Percentiles rank a stretch among this genome's conserved stretches.
phyloP scores from a whole-genome alignment of 2,888 invertebrate species.

The Schizotus pectinicornis region DNA sequence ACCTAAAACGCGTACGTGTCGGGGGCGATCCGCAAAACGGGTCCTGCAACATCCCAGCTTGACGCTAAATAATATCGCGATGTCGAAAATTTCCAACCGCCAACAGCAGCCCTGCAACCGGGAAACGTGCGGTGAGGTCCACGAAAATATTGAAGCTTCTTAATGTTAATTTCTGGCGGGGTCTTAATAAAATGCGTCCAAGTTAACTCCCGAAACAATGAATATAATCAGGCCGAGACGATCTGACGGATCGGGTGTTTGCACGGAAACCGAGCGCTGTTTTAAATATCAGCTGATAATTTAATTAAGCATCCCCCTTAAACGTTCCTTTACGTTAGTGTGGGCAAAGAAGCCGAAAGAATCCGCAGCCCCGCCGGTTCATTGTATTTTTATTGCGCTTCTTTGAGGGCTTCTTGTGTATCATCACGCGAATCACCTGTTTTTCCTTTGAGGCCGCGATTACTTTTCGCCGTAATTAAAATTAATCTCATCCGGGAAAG shows the following conservation, averaged over 20 bases:
- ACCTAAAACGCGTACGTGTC: slow-evolving; percentile 49
- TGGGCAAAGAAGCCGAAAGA: slow-evolving; percentile 50
- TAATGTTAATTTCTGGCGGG: slow-evolving; percentile 11
- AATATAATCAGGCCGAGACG: slow-evolving; percentile 31
- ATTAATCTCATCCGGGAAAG: slow-evolving; percentile 10
- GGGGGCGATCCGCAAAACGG: slow-evolving; percentile 9
- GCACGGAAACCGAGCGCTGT: slow-evolving; percentile 49
- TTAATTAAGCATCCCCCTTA: slow-evolving; percentile 58
- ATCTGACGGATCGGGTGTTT: slow-evolving; percentile 44
- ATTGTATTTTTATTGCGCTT: slow-evolving; percentile 52
- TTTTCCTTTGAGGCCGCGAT: slow-evolving; percentile 37
- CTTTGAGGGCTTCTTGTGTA: slow-evolving; percentile 43
- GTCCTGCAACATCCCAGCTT: slow-evolving; percentile 9
- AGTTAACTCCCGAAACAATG: slow-evolving; percentile 37
- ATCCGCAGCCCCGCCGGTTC: slow-evolving; percentile 42
- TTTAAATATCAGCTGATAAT: slow-evolving; percentile 60
- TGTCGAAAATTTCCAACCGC: too few species aligned
- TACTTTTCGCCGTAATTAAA: slow-evolving; percentile 1
- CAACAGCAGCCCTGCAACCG: too few species aligned
- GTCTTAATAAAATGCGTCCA: slow-evolving; percentile 22
- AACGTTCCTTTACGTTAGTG: slow-evolving; percentile 49
- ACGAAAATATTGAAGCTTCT: too few species aligned
- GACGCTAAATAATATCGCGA: too few species aligned
- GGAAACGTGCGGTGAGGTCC: too few species aligned
- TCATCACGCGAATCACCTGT: slow-evolving; percentile 46